Percentiles rank a stretch among this genome's conserved stretches.
Conservation (phyloP, 2,113 vertebrate species). For the Bombycilla garrulus region DNA sequence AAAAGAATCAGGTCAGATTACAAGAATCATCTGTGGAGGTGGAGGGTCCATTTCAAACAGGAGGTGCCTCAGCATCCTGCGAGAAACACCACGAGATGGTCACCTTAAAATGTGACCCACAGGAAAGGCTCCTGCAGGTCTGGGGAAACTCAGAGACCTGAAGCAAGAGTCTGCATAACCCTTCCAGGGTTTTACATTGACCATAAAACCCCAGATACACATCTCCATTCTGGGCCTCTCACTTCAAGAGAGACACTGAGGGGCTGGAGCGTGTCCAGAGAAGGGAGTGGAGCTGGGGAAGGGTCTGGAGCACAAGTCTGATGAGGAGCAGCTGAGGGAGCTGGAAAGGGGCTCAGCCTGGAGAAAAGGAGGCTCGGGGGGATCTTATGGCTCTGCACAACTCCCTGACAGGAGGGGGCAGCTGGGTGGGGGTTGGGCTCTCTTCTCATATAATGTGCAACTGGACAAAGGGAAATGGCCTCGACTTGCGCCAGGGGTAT, state of each 20-base stretch:
- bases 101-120: background rate
- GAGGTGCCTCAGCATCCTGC: background rate
- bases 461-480: background rate
- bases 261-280: background rate
- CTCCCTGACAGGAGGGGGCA: background rate
- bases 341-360: background rate
- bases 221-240: background rate
- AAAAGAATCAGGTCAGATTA: background rate
- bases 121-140: background rate
- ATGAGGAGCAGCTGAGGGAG: background rate
- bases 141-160: background rate
- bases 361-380: background rate
- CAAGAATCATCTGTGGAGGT: background rate
- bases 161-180: background rate
- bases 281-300: background rate
- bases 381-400: rapidly evolving
- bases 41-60: background rate
- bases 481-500: background rate
- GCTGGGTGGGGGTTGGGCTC: rapidly evolving
- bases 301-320: background rate
- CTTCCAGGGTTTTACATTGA: background rate
- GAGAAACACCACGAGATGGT: background rate
- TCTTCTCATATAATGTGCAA: background rate
- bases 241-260: rapidly evolving
- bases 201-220: background rate